A percentile compares a stretch with the other conserved stretches of the same genome.
These are phyloP conservation scores for Thalassophryne amazonica DNA, from an alignment of 2,797 vertebrate species.

Conservation along the genomic window DNA sequence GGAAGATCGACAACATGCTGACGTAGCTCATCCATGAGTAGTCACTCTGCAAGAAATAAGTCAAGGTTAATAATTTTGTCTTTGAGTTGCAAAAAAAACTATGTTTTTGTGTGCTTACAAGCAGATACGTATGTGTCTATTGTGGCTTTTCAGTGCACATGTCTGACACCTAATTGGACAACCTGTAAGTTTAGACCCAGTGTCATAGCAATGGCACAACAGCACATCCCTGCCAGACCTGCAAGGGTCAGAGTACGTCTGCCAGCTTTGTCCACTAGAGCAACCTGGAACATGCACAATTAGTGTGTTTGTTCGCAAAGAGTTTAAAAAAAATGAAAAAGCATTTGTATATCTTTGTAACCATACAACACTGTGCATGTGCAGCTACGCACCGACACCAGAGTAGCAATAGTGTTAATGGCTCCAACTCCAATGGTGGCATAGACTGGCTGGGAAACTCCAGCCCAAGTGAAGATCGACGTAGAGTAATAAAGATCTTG, in stretches of 20 bases:
- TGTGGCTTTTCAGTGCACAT: too few relatives aligned
- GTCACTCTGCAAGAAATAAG: constrained; percentile 64
- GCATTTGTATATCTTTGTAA: neutral
- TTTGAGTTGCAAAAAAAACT: neutral
- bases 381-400: constrained; percentile 88
- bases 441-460: constrained; percentile 86
- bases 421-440: constrained; percentile 95
- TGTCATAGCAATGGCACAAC: constrained; percentile 87
- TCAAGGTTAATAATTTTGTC: neutral
- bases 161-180: constrained; percentile 6
- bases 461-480: constrained; percentile 85
- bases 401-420: constrained; percentile 91
- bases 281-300: constrained; percentile 76
- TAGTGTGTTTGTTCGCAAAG: neutral
- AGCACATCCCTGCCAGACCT: constrained; percentile 89
- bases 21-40: constrained; percentile 92
- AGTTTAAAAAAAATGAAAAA: neutral
- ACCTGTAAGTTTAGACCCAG: constrained; percentile 89
- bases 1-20: constrained; percentile 90
- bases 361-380: too few relatives aligned
- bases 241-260: constrained; percentile 84
- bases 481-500: constrained; percentile 98
- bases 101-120: too few relatives aligned
- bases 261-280: constrained; percentile 89
- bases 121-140: too few relatives aligned